Conservation (phyloP, 2,888 invertebrate species). For the Limnephilus auricula region DNA sequence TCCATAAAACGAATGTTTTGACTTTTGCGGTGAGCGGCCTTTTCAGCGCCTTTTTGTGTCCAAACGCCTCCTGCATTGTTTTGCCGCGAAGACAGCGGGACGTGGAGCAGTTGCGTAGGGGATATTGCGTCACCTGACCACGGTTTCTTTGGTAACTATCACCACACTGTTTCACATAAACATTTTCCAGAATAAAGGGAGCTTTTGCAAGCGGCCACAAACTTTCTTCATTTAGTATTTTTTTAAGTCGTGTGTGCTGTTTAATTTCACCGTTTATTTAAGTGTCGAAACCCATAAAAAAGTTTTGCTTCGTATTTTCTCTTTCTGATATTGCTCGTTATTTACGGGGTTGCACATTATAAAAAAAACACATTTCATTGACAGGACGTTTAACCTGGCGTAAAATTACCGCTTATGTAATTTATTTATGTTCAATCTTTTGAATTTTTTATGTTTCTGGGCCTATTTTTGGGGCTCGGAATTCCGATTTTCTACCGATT, state of each 20-base stretch:
- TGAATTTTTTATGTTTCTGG: no score
- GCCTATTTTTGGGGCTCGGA: no score
- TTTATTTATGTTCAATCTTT: no score
- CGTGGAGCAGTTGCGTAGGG: slow-evolving; percentile 12
- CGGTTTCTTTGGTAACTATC: neutral
- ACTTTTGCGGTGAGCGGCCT: slow-evolving; percentile 52
- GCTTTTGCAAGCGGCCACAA: neutral
- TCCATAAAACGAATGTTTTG: slow-evolving; percentile 53
- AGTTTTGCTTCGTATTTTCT: neutral
- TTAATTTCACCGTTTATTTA: neutral
- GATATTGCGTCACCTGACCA: slow-evolving; percentile 4
- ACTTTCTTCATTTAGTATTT: neutral
- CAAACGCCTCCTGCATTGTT: slow-evolving; percentile 46
- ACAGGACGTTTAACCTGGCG: no score
- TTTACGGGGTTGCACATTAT: neutral
- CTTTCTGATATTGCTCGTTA: neutral
- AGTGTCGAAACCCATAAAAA: neutral
- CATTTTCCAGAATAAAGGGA: neutral
- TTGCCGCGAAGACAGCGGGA: neutral
- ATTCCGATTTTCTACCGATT: no score
- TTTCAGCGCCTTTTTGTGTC: slow-evolving; percentile 44
- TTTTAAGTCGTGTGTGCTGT: neutral
- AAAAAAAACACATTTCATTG: neutral
- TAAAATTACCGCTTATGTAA: no score
- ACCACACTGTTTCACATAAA: neutral